phyloP scores from a whole-genome alignment of 1,140 invertebrate genomes.

The Paramacrobiotus metropolitanus region DNA sequence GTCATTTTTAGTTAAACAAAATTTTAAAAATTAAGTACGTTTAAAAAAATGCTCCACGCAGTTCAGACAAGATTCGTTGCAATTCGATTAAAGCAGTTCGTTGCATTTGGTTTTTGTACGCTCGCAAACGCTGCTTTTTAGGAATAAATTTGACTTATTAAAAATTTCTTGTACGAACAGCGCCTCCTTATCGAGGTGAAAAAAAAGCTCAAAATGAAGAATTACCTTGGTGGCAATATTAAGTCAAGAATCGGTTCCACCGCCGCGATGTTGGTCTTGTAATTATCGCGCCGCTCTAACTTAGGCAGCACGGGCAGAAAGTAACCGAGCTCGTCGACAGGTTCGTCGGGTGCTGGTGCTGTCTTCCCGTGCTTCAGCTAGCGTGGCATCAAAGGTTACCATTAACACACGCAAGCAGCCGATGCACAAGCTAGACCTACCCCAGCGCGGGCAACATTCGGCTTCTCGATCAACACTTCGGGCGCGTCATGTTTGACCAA shows the following conservation, averaged over 20 bases:
- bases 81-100: too few relatives aligned
- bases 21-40: too few relatives aligned
- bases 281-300: neutral
- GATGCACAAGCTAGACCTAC: neutral
- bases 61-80: too few relatives aligned
- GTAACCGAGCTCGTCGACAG: neutral
- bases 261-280: neutral
- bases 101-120: too few relatives aligned
- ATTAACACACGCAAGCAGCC: neutral
- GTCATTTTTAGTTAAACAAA: too few relatives aligned
- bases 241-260: slow-evolving; percentile 46
- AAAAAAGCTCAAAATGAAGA: too few relatives aligned
- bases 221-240: slow-evolving; percentile 63
- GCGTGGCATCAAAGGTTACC: neutral
- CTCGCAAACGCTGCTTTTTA: too few relatives aligned
- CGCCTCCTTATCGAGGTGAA: too few relatives aligned
- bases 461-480: neutral
- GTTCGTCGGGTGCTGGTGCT: neutral
- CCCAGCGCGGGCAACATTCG: neutral
- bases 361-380: neutral
- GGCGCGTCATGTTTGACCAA: neutral
- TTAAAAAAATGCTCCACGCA: too few relatives aligned
- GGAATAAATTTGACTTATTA: too few relatives aligned
- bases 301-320: neutral
- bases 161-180: too few relatives aligned